Percentiles rank a stretch among this genome's conserved stretches.
phyloP scores from a whole-genome alignment of 2,888 invertebrate genomes.

The Actias luna region DNA sequence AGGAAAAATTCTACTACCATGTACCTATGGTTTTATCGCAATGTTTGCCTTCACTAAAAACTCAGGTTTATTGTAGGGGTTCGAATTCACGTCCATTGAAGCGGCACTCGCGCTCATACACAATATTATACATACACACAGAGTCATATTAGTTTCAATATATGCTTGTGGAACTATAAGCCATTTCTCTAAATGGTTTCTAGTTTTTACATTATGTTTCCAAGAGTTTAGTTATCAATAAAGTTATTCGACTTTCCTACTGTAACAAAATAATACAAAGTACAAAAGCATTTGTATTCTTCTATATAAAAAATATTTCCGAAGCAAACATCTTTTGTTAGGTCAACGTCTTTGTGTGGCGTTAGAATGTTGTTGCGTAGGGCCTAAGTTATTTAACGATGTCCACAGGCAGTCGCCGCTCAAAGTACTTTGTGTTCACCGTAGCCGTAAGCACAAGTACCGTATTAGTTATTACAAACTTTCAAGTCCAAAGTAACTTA shows the following conservation, averaged over 20 bases:
- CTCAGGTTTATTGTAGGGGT: no score
- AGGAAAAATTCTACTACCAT: no score
- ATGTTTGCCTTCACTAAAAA: no score
- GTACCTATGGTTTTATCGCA: no score
- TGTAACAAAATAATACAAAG: constrained; percentile 34
- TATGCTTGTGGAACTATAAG: no score
- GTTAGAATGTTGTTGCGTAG: constrained; percentile 18
- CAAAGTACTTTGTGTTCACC: constrained; percentile 7
- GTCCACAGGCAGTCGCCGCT: background rate
- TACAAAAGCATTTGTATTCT: constrained; percentile 25
- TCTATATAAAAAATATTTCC: constrained; percentile 26
- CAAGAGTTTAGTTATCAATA: constrained; percentile 29
- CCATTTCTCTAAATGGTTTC: no score
- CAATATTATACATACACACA: no score
- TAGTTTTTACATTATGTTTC: no score
- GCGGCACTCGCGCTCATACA: no score
- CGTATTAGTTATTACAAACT: constrained; percentile 5
- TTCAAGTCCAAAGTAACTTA: constrained; percentile 15
- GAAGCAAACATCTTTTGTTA: constrained; percentile 20
- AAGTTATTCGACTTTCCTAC: constrained; percentile 27
- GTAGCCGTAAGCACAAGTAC: background rate
- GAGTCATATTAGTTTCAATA: no score
- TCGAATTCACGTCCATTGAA: no score
- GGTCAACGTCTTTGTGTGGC: constrained; percentile 13
- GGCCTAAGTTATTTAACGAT: constrained; percentile 12